Base-by-base conservation (phyloP, 2,113 vertebrate species). In the Macroglossus sobrinus region DNA sequence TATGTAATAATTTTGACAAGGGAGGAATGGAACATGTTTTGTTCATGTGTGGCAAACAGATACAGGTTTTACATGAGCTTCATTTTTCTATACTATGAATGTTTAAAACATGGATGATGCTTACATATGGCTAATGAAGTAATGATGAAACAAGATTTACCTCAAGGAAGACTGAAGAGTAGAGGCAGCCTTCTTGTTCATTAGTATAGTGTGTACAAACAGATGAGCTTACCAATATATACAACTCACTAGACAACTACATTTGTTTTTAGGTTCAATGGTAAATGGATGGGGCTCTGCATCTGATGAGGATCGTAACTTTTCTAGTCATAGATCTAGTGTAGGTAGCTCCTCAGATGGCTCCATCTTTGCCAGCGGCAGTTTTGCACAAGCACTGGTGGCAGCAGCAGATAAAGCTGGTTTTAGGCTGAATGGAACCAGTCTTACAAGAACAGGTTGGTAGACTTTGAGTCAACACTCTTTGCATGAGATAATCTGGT, bases 211-310 rank as follows among this genome's bases (percentile, higher is more conserved):
- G 18, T 96, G 66, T 94, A 72, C 97, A 89, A 95, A 96, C 43
- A 89, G 82, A 88, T 78, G 80, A 95, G 81, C 14, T 98, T 63
- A 97, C 4, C 63, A 89, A 55, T 98, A 63, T 93, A 18, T 96
- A 95, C 97, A 95, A 98, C 98, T 99, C 97, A 99, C 98, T 98
- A 93, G 98, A 98, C 78, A 94, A 98, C 98, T 98, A 98, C 98
- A 99, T 98, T 98, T 99, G 98, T 99, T 99, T 99, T 97, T 99
- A 99, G 99, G 99, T 98, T 99, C 99, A 99, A 99, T 99, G 99
- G 99, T 99, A 99, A 99, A 99, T 98, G 99, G 99, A 98, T 99
- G 99, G 99, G 99, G 99, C 98, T 99, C 99, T 94, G 99, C 99
- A 98, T 99, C 99, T 97, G 99, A 99, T 98, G 99, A 99, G 97